These are phyloP conservation scores for Lamellibrachia columna DNA, from an alignment of 2,888 invertebrate genomes.

Conservation along the genomic window DNA sequence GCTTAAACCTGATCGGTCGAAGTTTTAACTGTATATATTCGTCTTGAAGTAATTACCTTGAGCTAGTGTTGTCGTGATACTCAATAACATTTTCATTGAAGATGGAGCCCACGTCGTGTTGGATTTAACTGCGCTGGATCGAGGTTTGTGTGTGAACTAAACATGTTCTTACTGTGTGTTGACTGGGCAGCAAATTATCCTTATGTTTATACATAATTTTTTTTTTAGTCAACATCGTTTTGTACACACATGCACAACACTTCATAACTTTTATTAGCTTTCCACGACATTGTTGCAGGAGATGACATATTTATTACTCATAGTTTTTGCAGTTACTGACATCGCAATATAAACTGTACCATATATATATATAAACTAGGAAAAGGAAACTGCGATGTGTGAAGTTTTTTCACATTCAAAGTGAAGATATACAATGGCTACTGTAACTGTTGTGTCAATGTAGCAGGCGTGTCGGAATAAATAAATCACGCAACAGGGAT, in stretches of 20 bases:
- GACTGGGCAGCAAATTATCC: not conserved
- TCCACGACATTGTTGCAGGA: not conserved
- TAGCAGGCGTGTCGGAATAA: not conserved
- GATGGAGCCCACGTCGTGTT: not conserved
- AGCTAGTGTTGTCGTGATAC: not conserved
- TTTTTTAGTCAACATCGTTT: not conserved
- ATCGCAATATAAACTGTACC: not conserved
- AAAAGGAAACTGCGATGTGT: not conserved
- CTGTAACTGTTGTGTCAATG: not conserved
- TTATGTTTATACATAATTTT: not conserved
- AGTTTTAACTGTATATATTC: not conserved
- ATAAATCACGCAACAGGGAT: not conserved
- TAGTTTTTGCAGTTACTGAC: conserved; percentile 5
- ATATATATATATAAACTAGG: not conserved
- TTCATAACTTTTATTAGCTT: not conserved
- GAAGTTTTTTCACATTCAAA: not conserved
- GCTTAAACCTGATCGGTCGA: not conserved
- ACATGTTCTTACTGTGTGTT: too few species aligned
- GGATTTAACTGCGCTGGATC: not conserved
- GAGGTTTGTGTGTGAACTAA: not conserved
- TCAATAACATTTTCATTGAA: not conserved
- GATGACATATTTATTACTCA: not conserved
- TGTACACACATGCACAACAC: not conserved
- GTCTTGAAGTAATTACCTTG: not conserved
- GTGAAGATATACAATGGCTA: not conserved